Percentiles rank a stretch among this genome's conserved stretches.
Evolutionary conservation across 2,797 vertebrate species (phyloP).

Genomic region (Crocidura indochinensis): DNA sequence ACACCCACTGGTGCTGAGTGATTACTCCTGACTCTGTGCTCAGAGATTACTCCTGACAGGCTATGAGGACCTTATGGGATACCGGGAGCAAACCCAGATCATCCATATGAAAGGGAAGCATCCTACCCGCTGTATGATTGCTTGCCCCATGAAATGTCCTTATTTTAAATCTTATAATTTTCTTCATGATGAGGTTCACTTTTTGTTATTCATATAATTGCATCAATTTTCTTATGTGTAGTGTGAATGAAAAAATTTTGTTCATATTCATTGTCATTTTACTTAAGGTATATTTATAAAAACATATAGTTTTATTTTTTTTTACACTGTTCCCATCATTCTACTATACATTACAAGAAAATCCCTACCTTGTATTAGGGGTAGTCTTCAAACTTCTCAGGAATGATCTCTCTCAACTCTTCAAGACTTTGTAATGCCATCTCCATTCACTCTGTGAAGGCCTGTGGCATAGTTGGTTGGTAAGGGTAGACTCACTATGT

Average conservation of each 20-base stretch:
- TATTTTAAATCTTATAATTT: background rate
- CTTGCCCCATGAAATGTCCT: background rate
- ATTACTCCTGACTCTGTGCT: no score
- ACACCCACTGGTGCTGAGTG: no score
- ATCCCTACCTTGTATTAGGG: background rate
- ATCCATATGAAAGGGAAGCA: no score
- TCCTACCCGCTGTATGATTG: no score
- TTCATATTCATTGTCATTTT: background rate
- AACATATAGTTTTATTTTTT: background rate
- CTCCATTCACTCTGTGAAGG: background rate
- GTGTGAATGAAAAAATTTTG: background rate
- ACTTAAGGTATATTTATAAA: background rate
- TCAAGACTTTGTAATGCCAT: background rate
- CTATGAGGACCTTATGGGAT: no score
- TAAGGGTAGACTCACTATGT: background rate
- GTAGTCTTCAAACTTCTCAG: background rate
- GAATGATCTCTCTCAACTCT: no score
- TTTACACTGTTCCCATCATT: no score
- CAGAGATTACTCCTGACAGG: no score
- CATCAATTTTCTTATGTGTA: background rate
- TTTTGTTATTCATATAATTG: background rate
- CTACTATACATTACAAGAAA: background rate
- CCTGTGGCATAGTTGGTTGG: background rate
- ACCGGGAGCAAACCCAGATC: no score
- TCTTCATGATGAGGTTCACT: background rate